Conservation (phyloP, 2,113 vertebrate genomes). For the Xenopus laevis region DNA sequence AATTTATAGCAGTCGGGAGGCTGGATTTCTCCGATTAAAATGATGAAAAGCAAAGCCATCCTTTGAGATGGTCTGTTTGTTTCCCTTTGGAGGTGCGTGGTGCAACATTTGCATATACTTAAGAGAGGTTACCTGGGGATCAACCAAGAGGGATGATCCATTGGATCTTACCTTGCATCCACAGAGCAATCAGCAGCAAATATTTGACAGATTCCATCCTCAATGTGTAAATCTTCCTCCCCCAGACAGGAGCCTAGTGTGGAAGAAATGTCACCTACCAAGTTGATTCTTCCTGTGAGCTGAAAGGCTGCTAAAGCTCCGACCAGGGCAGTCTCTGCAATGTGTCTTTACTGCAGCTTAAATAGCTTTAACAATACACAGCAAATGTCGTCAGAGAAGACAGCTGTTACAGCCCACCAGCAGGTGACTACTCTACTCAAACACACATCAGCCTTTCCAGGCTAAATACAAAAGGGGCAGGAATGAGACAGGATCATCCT, state of each 20-base stretch:
- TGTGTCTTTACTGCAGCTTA: conserved; percentile 26
- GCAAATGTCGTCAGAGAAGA: conserved; percentile 45
- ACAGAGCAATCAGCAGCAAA: conserved; percentile 1
- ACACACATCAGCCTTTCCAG: too few relatives aligned
- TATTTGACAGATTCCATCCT: conserved; percentile 6
- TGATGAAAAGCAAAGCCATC: too few relatives aligned
- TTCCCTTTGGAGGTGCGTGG: too few relatives aligned
- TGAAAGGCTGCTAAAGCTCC: conserved; percentile 8
- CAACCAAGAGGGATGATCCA: too few relatives aligned
- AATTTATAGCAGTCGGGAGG: too few relatives aligned
- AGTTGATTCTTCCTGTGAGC: background rate
- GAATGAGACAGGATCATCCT: too few relatives aligned
- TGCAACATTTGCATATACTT: too few relatives aligned
- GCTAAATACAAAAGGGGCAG: too few relatives aligned
- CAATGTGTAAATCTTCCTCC: background rate
- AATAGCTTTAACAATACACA: conserved; percentile 32
- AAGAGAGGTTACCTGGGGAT: too few relatives aligned
- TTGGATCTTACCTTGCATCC: conserved; percentile 29
- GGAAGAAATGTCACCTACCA: background rate
- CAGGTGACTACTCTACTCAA: background rate
- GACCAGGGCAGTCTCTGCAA: conserved; percentile 14
- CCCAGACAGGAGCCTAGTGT: background rate
- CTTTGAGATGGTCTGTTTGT: too few relatives aligned
- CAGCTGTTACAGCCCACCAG: background rate
- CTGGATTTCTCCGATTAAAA: too few relatives aligned